These are phyloP conservation scores for Sylvilagus bachmani DNA, from an alignment of 2,113 vertebrate species.

Conservation along the genomic window DNA sequence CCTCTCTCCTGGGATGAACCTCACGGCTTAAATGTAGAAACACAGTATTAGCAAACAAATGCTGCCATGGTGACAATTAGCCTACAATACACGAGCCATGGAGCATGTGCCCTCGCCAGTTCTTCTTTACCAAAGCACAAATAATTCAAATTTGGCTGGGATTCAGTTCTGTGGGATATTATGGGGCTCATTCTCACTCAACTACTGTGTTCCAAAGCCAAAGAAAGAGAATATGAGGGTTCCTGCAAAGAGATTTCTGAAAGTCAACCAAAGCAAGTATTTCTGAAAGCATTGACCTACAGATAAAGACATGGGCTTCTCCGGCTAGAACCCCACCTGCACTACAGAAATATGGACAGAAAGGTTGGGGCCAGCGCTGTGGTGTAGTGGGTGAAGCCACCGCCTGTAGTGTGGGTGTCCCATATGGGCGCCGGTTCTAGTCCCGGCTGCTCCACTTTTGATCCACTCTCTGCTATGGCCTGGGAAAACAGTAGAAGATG, in stretches of 20 bases:
- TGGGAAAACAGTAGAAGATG: no score
- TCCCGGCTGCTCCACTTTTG: no score
- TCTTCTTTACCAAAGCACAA: constrained; percentile 15
- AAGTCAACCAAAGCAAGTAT: not conserved
- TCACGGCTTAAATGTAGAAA: not conserved
- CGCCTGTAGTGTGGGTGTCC: no score
- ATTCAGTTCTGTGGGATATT: constrained; percentile 1
- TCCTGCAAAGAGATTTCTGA: not conserved
- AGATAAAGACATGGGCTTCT: not conserved
- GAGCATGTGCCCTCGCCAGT: not conserved
- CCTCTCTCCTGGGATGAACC: not conserved
- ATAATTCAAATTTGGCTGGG: not conserved
- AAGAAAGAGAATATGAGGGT: not conserved
- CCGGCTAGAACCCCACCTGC: not conserved
- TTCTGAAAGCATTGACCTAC: not conserved
- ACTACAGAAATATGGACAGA: not conserved
- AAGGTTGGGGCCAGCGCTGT: not conserved
- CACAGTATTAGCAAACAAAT: constrained; percentile 22
- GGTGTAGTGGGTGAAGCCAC: no score
- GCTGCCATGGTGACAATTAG: constrained; percentile 18
- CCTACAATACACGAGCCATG: not conserved
- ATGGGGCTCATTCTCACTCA: not conserved
- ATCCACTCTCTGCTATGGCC: no score
- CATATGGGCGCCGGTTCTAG: no score
- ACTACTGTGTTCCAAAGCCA: not conserved